phyloP scores from a whole-genome alignment of 2,113 vertebrate genomes.

The Zosterops borbonicus region DNA sequence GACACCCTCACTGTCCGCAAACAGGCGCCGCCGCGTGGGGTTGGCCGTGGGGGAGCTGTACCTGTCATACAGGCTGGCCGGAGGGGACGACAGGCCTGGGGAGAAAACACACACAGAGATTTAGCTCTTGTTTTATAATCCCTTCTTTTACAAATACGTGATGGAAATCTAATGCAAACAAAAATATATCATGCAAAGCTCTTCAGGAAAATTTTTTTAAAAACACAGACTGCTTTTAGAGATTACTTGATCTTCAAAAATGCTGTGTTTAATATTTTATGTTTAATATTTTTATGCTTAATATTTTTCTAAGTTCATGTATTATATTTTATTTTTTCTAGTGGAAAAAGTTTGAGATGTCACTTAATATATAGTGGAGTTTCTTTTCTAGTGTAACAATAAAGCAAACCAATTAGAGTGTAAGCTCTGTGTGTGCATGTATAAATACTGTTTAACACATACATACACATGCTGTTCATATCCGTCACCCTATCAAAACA shows the following conservation, averaged over 20 bases:
- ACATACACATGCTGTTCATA: too few relatives aligned
- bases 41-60: constrained; percentile 84
- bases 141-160: neutral
- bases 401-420: neutral
- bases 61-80: constrained; percentile 77
- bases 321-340: neutral
- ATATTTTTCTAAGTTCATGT: neutral
- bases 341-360: neutral
- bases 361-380: neutral
- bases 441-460: neutral
- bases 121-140: neutral
- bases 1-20: constrained; percentile 62
- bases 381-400: neutral
- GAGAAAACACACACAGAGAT: neutral
- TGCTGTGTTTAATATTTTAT: neutral
- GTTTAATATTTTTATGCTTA: too few relatives aligned
- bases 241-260: neutral
- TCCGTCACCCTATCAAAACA: neutral
- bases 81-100: constrained; percentile 65
- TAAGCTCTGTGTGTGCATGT: neutral
- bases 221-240: neutral
- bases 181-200: neutral
- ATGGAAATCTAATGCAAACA: neutral
- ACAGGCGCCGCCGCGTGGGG: constrained; percentile 74
- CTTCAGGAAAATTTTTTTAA: neutral